Evolutionary conservation across 1,140 invertebrate genomes (phyloP).

Genomic region (Macrobrachium nipponense): DNA sequence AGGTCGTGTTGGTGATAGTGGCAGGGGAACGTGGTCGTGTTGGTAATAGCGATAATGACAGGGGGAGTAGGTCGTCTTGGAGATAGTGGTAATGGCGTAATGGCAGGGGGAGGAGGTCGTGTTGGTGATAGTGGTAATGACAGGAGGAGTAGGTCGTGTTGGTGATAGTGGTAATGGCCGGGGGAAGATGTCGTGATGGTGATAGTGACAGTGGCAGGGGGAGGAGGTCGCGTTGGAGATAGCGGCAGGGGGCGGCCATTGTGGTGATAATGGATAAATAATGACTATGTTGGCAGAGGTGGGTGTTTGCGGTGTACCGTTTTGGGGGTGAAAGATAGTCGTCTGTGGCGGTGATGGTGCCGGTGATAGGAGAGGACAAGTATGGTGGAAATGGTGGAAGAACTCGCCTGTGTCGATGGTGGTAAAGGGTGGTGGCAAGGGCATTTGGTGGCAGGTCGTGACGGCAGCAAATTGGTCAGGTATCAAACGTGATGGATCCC

Average conservation of each 20-base stretch:
- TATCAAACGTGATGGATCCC: background rate
- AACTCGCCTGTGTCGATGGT: background rate
- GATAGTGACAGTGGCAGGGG: background rate
- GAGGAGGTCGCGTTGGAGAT: background rate
- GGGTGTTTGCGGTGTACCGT: no score
- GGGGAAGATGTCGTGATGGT: background rate
- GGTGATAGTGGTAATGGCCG: background rate
- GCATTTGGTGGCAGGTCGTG: constrained; percentile 1
- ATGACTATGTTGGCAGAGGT: background rate
- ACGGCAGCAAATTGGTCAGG: background rate
- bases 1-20: background rate
- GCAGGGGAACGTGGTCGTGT: background rate
- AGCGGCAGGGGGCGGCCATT: background rate
- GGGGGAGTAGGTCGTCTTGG: no score
- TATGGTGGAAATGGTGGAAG: background rate
- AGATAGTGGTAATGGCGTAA: background rate
- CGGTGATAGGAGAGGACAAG: background rate
- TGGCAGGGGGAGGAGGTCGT: background rate
- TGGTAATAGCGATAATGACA: no score
- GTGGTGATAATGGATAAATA: background rate
- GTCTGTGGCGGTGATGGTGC: background rate
- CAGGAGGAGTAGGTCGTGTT: background rate
- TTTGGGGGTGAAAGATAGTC: no score
- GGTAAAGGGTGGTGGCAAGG: background rate
- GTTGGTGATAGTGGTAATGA: background rate